Conservation (phyloP, 2,113 vertebrate genomes). For the Athene cunicularia region DNA sequence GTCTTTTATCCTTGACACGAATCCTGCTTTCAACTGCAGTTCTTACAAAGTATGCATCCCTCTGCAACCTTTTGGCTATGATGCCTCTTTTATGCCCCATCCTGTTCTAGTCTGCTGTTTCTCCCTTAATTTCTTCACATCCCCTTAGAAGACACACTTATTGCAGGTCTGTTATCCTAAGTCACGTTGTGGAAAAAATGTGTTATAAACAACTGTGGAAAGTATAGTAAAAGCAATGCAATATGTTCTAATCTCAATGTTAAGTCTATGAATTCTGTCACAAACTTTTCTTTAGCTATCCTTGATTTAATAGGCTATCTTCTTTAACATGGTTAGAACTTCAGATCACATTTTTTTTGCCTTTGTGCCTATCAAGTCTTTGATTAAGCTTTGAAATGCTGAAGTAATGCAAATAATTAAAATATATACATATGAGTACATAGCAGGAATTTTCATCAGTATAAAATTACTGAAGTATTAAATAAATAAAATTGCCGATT, state of each 20-base stretch:
- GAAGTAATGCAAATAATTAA: background rate
- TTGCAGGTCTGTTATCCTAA: background rate
- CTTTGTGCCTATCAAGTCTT: background rate
- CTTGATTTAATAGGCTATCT: background rate
- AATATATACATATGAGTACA: background rate
- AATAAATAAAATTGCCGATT: background rate
- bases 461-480: background rate
- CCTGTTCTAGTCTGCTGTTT: background rate
- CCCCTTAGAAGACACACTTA: background rate
- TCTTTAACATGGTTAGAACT: background rate
- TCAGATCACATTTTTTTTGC: background rate
- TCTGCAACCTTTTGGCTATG: background rate
- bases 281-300: background rate
- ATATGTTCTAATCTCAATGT: background rate
- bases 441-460: background rate
- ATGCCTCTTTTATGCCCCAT: background rate
- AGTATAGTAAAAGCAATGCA: background rate
- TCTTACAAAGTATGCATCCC: background rate
- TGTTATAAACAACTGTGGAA: background rate
- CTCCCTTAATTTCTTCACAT: background rate
- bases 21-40: background rate
- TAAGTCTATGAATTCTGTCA: background rate
- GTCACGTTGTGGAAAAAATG: background rate
- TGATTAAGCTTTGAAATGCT: background rate
- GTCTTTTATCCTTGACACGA: background rate